These are phyloP conservation scores for Oikopleura albicans DNA, from an alignment of 23 tunicate genomes.

Conservation along the genomic window DNA sequence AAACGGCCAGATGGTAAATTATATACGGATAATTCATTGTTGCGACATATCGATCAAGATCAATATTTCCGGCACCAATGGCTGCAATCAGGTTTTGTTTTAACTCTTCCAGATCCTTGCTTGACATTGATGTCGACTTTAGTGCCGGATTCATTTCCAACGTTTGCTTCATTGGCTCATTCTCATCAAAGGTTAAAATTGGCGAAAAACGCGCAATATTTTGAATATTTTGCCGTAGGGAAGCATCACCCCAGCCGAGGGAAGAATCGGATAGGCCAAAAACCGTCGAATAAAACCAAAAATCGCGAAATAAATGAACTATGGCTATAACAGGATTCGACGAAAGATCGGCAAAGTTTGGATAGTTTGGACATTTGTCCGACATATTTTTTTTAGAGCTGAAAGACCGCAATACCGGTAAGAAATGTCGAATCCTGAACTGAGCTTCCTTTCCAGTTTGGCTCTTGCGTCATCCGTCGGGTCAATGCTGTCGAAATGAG, in stretches of 20 bases:
- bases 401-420: too few species aligned
- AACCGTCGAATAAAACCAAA: slow-evolving; percentile 91
- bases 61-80: background rate
- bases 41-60: background rate
- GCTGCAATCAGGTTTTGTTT: background rate
- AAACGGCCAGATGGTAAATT: background rate
- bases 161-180: slow-evolving; percentile 13
- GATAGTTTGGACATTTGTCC: too few species aligned
- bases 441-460: background rate
- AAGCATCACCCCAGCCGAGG: slow-evolving; percentile 24
- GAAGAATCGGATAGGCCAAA: slow-evolving; percentile 48
- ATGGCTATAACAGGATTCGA: too few species aligned
- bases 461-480: background rate
- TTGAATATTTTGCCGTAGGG: background rate
- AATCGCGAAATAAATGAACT: slow-evolving; percentile 52
- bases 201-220: background rate
- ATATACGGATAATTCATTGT: background rate
- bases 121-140: background rate
- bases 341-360: too few species aligned
- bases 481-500: background rate
- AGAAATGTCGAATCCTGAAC: too few species aligned
- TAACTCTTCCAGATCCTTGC: background rate
- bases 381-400: too few species aligned
- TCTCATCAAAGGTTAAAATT: background rate
- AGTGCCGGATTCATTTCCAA: background rate